Percentiles rank a stretch among this genome's conserved stretches.
phyloP scores from a whole-genome alignment of 2,797 vertebrate species.

The Botia kubotai region DNA sequence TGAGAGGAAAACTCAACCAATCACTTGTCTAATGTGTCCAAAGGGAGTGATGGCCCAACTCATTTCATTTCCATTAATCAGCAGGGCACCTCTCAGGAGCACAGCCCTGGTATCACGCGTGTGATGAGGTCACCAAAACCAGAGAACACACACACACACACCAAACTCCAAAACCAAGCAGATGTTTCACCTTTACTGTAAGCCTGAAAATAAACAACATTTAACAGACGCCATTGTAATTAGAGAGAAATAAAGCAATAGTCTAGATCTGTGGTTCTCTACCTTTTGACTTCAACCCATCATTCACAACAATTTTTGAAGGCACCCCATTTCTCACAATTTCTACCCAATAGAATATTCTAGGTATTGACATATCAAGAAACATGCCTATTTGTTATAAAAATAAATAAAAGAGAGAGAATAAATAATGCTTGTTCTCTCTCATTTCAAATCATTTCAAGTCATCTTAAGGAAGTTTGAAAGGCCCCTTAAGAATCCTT shows the following conservation, averaged over 20 bases:
- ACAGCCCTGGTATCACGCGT: constrained; percentile 8
- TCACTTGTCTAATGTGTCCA: constrained; percentile 31
- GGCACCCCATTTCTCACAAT: no score
- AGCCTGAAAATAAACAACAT: background rate
- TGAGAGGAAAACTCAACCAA: constrained; percentile 13
- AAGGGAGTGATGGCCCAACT: constrained; percentile 39
- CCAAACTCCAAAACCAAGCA: no score
- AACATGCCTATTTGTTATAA: background rate
- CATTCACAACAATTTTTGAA: no score
- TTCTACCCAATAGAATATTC: no score
- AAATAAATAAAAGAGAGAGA: no score
- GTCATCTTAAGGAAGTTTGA: no score
- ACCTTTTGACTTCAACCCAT: no score
- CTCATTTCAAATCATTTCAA: no score
- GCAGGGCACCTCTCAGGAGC: constrained; percentile 29
- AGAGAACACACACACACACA: no score
- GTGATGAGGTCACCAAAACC: constrained; percentile 20
- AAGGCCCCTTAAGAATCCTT: no score
- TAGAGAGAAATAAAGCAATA: background rate
- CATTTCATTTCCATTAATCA: constrained; percentile 28
- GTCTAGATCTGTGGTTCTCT: no score
- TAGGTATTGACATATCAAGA: background rate
- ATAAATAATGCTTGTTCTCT: no score
- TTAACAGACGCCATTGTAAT: background rate
- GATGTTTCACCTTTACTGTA: background rate